Percentiles rank a stretch among this genome's conserved stretches.
Conservation (phyloP, 2,113 vertebrate genomes). For the Cyanoramphus novaezelandiae region DNA sequence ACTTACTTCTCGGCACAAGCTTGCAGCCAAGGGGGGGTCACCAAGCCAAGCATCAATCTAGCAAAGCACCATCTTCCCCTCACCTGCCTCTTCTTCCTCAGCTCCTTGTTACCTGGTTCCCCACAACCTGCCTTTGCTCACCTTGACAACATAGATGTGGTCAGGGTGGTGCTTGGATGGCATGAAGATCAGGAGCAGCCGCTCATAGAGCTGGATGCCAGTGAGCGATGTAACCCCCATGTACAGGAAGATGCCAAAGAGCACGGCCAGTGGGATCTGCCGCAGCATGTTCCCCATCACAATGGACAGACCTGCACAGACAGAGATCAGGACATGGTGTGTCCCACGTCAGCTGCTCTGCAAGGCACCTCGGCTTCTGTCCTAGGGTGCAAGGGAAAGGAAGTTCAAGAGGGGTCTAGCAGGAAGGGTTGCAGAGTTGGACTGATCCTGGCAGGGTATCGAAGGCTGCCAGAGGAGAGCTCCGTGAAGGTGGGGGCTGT, state of each 20-base stretch:
- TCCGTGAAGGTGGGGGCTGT: neutral
- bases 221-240: constrained; percentile 97
- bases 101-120: neutral
- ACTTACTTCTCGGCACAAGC: neutral
- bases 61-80: neutral
- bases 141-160: constrained; percentile 95
- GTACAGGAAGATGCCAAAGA: constrained; percentile 98
- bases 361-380: rapidly evolving
- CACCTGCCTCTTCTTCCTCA: neutral
- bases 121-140: constrained; percentile 25
- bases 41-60: neutral
- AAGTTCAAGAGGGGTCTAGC: neutral
- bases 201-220: constrained; percentile 94
- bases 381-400: neutral
- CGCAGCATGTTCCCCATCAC: constrained; percentile 93
- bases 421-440: neutral
- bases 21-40: neutral
- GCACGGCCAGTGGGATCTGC: constrained; percentile 92
- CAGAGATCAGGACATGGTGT: neutral
- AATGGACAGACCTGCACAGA: constrained; percentile 89
- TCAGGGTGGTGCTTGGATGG: constrained; percentile 97
- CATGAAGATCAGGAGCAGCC: constrained; percentile 94
- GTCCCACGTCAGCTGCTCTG: rapidly evolving
- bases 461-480: neutral
- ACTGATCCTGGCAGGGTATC: neutral